These are phyloP conservation scores for Tangara arthus DNA, from an alignment of 2,797 vertebrate species.

Conservation along the genomic window DNA sequence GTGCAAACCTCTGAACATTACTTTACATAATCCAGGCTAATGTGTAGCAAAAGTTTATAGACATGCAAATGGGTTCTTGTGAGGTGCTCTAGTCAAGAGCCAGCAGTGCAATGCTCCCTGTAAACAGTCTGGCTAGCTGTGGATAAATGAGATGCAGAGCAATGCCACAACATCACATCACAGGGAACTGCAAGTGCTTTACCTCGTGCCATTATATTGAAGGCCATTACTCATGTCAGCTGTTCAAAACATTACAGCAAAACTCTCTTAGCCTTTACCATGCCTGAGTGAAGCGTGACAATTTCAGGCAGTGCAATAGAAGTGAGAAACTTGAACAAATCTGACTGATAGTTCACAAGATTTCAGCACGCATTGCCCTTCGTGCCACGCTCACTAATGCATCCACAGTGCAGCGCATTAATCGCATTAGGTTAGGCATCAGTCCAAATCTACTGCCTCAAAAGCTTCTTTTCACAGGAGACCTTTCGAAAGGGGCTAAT, in stretches of 20 bases:
- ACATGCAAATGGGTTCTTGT: neutral
- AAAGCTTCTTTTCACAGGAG: neutral
- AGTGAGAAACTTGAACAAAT: conserved; percentile 18
- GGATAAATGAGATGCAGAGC: neutral
- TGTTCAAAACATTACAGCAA: neutral
- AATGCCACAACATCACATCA: neutral
- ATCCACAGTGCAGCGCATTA: neutral
- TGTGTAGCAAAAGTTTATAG: neutral
- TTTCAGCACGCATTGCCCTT: neutral
- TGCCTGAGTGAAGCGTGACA: neutral
- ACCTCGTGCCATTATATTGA: neutral
- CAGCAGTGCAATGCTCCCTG: neutral
- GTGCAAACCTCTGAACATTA: neutral
- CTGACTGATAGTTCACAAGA: neutral
- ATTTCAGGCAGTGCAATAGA: neutral
- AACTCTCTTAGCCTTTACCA: neutral
- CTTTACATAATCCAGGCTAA: neutral
- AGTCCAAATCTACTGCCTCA: neutral
- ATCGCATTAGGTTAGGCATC: neutral
- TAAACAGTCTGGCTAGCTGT: neutral
- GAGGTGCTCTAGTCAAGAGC: neutral
- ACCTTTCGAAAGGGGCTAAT: neutral
- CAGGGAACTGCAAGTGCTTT: neutral
- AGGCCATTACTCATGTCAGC: neutral
- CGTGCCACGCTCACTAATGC: neutral